phyloP scores from a whole-genome alignment of 2,888 invertebrate species.

The Stratiomys singularior region DNA sequence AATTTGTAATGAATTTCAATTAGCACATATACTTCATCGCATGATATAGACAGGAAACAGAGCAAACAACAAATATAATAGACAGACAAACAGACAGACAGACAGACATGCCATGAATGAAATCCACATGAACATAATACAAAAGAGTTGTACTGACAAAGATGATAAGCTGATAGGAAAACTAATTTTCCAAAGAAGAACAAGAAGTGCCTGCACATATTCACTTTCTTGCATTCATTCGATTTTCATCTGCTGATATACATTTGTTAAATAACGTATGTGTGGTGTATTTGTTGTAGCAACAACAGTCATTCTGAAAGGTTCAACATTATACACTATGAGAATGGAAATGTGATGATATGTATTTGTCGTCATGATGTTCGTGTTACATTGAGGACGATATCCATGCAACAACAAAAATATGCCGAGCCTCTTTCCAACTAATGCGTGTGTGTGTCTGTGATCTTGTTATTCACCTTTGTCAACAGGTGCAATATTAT shows the following conservation, averaged over 20 bases:
- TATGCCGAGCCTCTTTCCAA: neutral
- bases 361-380: neutral
- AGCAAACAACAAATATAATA: neutral
- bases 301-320: neutral
- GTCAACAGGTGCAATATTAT: slow-evolving; percentile 41
- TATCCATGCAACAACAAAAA: neutral
- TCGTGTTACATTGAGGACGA: neutral
- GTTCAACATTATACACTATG: neutral
- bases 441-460: neutral
- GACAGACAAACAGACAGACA: neutral
- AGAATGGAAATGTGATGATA: neutral
- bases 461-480: slow-evolving; percentile 38
- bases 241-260: too few relatives aligned
- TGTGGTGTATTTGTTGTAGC: neutral
- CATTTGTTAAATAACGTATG: neutral
- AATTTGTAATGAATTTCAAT: slow-evolving; percentile 41
- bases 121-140: neutral
- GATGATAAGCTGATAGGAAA: neutral
- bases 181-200: slow-evolving; percentile 1
- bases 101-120: too few relatives aligned
- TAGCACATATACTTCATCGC: slow-evolving; percentile 15
- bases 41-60: too few relatives aligned
- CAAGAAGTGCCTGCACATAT: neutral
- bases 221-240: neutral
- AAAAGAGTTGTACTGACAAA: neutral